phyloP scores from a whole-genome alignment of 2,113 vertebrate species.

The Cathartes aura region DNA sequence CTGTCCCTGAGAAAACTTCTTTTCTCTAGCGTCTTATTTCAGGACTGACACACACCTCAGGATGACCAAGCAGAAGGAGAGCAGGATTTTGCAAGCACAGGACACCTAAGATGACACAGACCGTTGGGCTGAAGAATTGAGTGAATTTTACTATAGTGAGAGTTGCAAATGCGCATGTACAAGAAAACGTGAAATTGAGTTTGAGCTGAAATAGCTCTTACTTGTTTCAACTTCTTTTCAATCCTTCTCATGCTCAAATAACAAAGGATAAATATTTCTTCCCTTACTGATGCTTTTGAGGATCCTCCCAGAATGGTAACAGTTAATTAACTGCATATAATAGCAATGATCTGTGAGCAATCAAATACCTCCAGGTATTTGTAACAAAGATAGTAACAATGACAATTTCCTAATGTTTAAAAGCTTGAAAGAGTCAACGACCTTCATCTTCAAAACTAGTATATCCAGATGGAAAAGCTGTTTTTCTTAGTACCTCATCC shows the following conservation, averaged over 20 bases:
- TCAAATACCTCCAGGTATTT: background rate
- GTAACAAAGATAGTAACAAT: background rate
- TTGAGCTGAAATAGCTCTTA: background rate
- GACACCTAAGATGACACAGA: background rate
- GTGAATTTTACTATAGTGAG: background rate
- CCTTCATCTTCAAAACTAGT: background rate
- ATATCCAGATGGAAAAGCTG: background rate
- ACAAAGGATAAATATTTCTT: background rate
- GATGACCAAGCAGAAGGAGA: background rate
- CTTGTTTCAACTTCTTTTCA: constrained; percentile 23
- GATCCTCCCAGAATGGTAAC: background rate
- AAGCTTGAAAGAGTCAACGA: background rate
- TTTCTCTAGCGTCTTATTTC: background rate
- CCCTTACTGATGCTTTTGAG: background rate
- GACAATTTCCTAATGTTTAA: background rate
- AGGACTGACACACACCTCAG: background rate
- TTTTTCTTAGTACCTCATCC: background rate
- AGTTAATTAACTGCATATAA: background rate
- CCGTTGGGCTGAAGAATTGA: background rate
- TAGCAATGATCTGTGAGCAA: background rate
- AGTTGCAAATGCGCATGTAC: background rate
- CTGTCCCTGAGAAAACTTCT: background rate
- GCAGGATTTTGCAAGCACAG: background rate
- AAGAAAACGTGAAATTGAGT: background rate
- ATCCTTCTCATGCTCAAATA: background rate